A percentile compares a stretch with the other conserved stretches of the same genome.
phyloP scores from a whole-genome alignment of 2,113 vertebrate species.

The Anser brachyrhynchus region DNA sequence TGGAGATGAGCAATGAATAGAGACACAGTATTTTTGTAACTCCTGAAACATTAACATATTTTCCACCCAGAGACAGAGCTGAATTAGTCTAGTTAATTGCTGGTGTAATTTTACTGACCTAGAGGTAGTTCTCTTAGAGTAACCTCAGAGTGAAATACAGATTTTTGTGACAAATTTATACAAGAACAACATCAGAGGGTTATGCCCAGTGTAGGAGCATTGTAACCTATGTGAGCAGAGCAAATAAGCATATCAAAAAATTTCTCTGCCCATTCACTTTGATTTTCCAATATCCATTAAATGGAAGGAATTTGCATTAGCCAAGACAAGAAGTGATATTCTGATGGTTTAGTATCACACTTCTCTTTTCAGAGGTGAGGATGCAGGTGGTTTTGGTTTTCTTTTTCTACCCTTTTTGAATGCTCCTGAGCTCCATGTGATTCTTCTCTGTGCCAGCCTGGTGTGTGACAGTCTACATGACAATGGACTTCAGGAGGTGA shows the following conservation, averaged over 20 bases:
- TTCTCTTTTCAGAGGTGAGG: neutral
- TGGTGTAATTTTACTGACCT: neutral
- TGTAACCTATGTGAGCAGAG: neutral
- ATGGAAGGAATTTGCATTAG: neutral
- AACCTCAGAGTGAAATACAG: neutral
- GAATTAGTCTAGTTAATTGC: neutral
- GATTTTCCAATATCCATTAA: neutral
- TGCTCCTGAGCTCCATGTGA: neutral
- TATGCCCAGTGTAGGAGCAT: neutral
- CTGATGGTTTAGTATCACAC: neutral
- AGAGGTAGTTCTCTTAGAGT: neutral
- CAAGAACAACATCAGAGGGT: neutral
- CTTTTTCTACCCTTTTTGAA: neutral
- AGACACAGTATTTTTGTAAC: neutral
- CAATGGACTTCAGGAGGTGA: neutral
- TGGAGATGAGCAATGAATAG: neutral
- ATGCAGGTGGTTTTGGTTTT: neutral
- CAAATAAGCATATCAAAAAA: neutral
- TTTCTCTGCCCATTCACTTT: neutral
- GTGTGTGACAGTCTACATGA: neutral
- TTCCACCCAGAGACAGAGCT: neutral
- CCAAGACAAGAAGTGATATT: neutral
- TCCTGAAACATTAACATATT: neutral
- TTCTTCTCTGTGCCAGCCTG: neutral
- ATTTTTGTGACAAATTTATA: neutral